phyloP scores from a whole-genome alignment of 1,140 invertebrate genomes.

The Spodoptera litura region DNA sequence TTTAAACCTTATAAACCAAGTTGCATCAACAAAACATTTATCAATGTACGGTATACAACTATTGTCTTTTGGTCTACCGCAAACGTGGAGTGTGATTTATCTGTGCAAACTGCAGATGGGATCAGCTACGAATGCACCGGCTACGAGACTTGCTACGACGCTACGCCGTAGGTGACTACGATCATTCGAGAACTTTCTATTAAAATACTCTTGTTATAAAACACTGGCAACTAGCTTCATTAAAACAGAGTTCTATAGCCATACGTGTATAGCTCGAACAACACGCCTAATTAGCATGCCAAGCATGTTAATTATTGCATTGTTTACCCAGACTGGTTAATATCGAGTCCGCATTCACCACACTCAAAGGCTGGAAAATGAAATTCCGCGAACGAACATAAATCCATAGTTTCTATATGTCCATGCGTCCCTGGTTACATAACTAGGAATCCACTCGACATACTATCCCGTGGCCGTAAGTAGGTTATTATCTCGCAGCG shows the following conservation, averaged over 20 bases:
- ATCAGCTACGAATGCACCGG: not conserved
- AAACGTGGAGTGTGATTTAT: not conserved
- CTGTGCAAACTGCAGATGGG: not conserved
- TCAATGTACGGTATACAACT: not conserved
- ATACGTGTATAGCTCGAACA: not conserved
- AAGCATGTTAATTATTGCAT: conserved; percentile 15
- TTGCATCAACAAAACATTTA: not conserved
- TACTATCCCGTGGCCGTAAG: conserved; percentile 21
- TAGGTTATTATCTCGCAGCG: conserved; percentile 42
- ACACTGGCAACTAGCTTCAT: not conserved
- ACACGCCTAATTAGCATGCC: conserved; percentile 17
- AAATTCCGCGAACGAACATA: not conserved
- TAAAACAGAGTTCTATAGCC: too few relatives aligned
- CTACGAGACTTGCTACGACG: conserved; percentile 1
- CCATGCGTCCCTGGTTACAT: conserved; percentile 4
- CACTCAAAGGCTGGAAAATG: not conserved
- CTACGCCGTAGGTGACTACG: not conserved
- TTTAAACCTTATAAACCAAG: too few relatives aligned
- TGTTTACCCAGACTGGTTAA: conserved; percentile 1
- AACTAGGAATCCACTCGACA: conserved; percentile 37
- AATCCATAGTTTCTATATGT: not conserved
- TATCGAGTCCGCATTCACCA: conserved; percentile 12
- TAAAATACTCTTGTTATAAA: not conserved
- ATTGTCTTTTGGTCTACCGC: not conserved
- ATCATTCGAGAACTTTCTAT: not conserved